Percentiles rank a stretch among this genome's conserved stretches.
Conservation (phyloP, 1,140 invertebrate genomes). For the Drosophila simulans region DNA sequence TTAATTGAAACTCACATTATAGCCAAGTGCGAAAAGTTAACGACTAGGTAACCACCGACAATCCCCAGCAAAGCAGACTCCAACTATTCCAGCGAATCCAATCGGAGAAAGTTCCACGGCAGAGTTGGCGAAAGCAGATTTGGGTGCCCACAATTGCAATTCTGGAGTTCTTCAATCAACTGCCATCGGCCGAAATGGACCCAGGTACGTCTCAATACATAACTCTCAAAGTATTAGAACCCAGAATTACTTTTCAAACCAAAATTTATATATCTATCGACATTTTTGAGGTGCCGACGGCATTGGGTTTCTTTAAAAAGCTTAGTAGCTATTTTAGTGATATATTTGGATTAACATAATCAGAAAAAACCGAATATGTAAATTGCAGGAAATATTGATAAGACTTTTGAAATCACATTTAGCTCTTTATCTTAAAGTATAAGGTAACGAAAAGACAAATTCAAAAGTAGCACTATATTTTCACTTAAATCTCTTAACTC, state of each 20-base stretch:
- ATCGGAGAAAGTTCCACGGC: conserved; percentile 52
- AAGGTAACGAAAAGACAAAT: too few species aligned
- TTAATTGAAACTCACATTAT: conserved; percentile 81
- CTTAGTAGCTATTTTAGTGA: not conserved
- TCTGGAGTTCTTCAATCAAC: conserved; percentile 73
- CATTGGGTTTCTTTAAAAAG: not conserved
- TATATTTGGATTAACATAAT: too few species aligned
- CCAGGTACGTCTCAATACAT: conserved; percentile 51
- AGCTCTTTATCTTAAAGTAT: too few species aligned
- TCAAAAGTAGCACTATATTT: too few species aligned
- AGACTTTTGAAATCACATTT: too few species aligned
- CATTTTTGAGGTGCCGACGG: conserved; percentile 38
- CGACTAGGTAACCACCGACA: conserved; percentile 39
- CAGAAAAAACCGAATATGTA: too few species aligned
- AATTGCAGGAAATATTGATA: too few species aligned
- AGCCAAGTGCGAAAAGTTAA: conserved; percentile 77
- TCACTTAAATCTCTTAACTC: not conserved
- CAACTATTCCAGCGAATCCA: conserved; percentile 8
- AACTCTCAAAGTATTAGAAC: not conserved
- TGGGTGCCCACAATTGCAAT: conserved; percentile 47
- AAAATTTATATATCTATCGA: not conserved
- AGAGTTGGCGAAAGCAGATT: conserved; percentile 19
- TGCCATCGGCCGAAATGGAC: conserved; percentile 65
- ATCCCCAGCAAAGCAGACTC: not conserved
- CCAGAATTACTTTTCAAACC: too few species aligned